These are phyloP conservation scores for Phyllostomus hastatus DNA, from an alignment of 2,113 vertebrate genomes.

Conservation along the genomic window DNA sequence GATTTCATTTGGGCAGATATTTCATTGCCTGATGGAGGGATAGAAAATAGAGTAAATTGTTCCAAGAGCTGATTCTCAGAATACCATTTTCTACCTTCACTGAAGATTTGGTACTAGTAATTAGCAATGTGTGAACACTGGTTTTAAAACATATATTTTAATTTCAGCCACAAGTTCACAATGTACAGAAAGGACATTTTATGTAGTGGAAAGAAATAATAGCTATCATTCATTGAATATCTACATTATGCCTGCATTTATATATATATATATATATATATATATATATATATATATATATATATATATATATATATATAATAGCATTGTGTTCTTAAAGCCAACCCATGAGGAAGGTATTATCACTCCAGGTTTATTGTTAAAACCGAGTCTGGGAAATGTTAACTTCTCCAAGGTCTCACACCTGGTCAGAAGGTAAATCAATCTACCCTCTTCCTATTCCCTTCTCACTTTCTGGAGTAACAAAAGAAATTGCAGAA, in stretches of 20 bases:
- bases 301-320: background rate
- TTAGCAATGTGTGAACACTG: background rate
- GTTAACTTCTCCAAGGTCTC: background rate
- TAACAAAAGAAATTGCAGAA: background rate
- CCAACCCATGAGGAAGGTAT: background rate
- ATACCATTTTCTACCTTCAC: background rate
- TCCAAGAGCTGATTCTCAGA: background rate
- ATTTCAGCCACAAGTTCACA: background rate
- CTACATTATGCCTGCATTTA: background rate
- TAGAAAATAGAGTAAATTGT: background rate
- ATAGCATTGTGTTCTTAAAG: background rate
- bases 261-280: background rate
- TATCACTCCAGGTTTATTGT: background rate
- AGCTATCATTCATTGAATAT: background rate
- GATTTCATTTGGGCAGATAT: constrained; percentile 3
- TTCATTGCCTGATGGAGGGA: background rate
- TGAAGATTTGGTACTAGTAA: background rate
- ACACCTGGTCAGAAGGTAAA: background rate
- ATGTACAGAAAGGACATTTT: background rate
- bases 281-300: too few species aligned
- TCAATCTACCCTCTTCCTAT: background rate
- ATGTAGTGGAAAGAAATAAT: background rate
- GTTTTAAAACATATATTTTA: background rate
- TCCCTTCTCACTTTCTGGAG: background rate
- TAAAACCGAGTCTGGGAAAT: background rate